A percentile compares a stretch with the other conserved stretches of the same genome.
phyloP scores from a whole-genome alignment of 2,888 invertebrate species.

The Laspeyria flexula region DNA sequence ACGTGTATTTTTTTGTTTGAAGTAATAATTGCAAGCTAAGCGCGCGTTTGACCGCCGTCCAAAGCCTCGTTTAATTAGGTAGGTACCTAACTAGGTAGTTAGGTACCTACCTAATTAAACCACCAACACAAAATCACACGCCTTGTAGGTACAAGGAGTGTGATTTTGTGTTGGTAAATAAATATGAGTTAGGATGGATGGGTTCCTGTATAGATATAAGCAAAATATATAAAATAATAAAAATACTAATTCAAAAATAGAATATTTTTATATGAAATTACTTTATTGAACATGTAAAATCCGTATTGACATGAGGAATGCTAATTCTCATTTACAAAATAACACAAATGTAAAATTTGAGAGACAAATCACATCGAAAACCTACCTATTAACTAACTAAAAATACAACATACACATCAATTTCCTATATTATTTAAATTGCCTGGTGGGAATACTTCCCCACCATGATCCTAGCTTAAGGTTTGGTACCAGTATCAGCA shows the following conservation, averaged over 20 bases:
- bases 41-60: no score
- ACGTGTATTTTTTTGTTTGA: no score
- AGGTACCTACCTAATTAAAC: background rate
- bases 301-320: constrained; percentile 87
- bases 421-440: constrained; percentile 73
- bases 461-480: constrained; percentile 70
- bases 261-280: constrained; percentile 83
- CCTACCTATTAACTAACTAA: constrained; percentile 85
- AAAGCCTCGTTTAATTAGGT: no score
- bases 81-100: background rate
- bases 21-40: no score
- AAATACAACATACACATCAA: constrained; percentile 86
- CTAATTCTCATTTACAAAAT: constrained; percentile 86
- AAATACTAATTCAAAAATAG: constrained; percentile 65
- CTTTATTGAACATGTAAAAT: constrained; percentile 87
- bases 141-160: no score
- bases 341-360: constrained; percentile 86
- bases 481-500: constrained; percentile 84
- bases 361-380: constrained; percentile 86
- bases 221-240: constrained; percentile 27
- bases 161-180: no score
- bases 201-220: background rate
- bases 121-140: background rate
- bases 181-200: no score
- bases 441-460: constrained; percentile 37